A percentile compares a stretch with the other conserved stretches of the same genome.
phyloP scores from a whole-genome alignment of 2,888 invertebrate species.

The Epirrhoe alternata region DNA sequence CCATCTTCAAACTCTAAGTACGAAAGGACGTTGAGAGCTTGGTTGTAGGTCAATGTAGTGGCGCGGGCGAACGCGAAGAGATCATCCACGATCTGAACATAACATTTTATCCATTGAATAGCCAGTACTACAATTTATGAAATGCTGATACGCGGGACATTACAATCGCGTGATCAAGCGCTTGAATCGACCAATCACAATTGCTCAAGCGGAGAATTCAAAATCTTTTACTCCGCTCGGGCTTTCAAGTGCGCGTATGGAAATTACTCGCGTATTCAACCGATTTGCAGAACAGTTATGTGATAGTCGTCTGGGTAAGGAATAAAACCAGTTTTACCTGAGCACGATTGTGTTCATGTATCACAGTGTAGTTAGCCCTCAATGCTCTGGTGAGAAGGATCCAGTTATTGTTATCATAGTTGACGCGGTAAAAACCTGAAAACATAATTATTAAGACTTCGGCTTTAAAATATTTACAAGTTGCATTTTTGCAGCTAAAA shows the following conservation, averaged over 20 bases:
- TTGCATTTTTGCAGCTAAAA: too few species aligned
- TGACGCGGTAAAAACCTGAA: constrained; percentile 86
- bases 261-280: too few species aligned
- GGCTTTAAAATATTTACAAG: too few species aligned
- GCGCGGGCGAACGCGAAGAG: constrained; percentile 85
- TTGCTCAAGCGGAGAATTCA: too few species aligned
- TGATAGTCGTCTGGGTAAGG: too few species aligned
- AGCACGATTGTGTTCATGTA: constrained; percentile 87
- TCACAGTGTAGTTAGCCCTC: constrained; percentile 64
- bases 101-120: too few species aligned
- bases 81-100: constrained; percentile 86
- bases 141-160: too few species aligned
- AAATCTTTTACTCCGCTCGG: too few species aligned
- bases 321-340: constrained; percentile 72
- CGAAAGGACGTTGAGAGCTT: constrained; percentile 84
- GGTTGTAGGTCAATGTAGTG: constrained; percentile 75
- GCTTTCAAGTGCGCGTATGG: too few species aligned
- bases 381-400: constrained; percentile 80
- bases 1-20: constrained; percentile 86
- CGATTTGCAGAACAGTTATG: too few species aligned
- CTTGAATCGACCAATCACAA: background rate
- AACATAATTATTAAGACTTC: constrained; percentile 13
- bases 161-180: background rate
- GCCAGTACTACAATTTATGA: too few species aligned
- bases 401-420: constrained; percentile 86